Evolutionary conservation across 2,888 invertebrate species (phyloP), one percentile per base, ranked within the genome.

Genomic region (Sepioteuthis lessoniana): DNA sequence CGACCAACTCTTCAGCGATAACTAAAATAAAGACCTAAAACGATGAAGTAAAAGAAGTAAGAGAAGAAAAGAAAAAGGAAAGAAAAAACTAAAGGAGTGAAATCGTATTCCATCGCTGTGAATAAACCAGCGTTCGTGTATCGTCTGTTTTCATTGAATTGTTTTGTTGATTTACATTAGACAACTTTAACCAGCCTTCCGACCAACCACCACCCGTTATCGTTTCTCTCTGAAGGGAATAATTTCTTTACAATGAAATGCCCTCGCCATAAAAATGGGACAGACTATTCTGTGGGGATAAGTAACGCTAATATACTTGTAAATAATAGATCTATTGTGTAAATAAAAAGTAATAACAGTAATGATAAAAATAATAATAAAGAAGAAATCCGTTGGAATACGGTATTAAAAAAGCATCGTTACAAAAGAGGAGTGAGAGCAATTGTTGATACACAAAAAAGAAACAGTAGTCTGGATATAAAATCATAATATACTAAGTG

Each of bases 241-340:
- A 76, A 76, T 76, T 76, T 76, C 76, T 76, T 35, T 4, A 76
- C 76, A 76, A 76, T 76, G n/a, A 76, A 76, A 76, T n/a, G 76
- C n/a, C 76, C 19, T 35, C n/a, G 76, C n/a, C n/a, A 76, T 76
- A n/a, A 76, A 76, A 76, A 76, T 76, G 76, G 76, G 76, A n/a
- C n/a, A 76, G n/a, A n/a, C 76, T 76, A 1, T 76, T 76, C 35
- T 76, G n/a, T 4, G 4, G n/a, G n/a, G 1, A 76, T n/a, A 76
- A 76, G 16, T 76, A 76, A 76, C 76, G 76, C 76, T 76, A 76
- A 76, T 76, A 76, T 76, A 76, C 76, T 76, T n/a, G 76, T n/a
- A 76, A 76, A 76, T 76, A 76, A 76, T 76, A 76, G 76, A 0
- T 76, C n/a, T 19, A 76, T 76, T 76, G 76, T 76, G 76, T 76